Percentiles rank a stretch among this genome's conserved stretches.
Conservation (phyloP, 1,140 invertebrate species). For the Zaprionus inermis region DNA sequence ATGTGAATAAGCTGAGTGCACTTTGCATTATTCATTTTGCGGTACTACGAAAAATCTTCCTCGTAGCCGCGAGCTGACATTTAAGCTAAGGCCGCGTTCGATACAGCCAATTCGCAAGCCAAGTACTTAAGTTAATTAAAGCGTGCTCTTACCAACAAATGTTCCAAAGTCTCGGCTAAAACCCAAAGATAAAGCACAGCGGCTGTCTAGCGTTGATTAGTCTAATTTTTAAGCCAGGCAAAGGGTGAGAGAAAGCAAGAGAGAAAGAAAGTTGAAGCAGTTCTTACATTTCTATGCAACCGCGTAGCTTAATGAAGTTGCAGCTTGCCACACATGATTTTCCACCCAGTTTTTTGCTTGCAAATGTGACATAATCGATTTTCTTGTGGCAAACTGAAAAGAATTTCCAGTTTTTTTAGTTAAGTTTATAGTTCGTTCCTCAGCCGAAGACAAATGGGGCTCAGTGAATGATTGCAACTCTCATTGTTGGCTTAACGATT, state of each 20-base stretch:
- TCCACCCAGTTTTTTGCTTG: constrained; percentile 14
- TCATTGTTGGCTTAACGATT: constrained; percentile 58
- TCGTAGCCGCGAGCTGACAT: neutral
- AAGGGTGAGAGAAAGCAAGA: neutral
- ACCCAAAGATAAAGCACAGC: neutral
- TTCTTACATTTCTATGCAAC: no score
- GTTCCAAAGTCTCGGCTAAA: neutral
- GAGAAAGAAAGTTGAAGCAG: no score
- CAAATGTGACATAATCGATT: no score
- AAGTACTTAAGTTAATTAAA: constrained; percentile 1
- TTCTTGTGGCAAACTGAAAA: no score
- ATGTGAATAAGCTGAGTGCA: constrained; percentile 1
- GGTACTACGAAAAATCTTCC: neutral
- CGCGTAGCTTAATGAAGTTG: constrained; percentile 63
- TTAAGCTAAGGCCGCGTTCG: neutral
- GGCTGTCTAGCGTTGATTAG: neutral
- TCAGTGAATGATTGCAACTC: constrained; percentile 29
- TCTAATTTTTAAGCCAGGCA: constrained; percentile 60
- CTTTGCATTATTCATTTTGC: constrained; percentile 2
- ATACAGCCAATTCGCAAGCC: neutral
- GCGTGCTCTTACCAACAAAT: neutral
- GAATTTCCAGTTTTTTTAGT: neutral
- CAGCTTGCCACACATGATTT: constrained; percentile 44
- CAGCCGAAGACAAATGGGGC: constrained; percentile 61
- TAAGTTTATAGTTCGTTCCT: constrained; percentile 27